Conservation (phyloP, 2,888 invertebrate species). For the Brachylomia viminalis region DNA sequence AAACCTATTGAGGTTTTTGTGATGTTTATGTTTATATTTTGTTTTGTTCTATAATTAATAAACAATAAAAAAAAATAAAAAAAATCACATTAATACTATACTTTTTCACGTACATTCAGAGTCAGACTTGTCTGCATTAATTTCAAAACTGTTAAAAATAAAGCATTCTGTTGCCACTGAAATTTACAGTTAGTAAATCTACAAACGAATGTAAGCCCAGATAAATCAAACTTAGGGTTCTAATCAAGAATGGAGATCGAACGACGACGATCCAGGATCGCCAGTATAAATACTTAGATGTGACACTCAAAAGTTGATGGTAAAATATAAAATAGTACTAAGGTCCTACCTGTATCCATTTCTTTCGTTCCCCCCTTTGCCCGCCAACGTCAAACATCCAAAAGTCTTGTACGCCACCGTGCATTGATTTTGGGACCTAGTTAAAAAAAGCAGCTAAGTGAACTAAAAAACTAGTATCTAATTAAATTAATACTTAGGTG, state of each 20-base stretch:
- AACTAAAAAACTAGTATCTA: neutral
- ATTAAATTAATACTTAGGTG: slow-evolving; percentile 1
- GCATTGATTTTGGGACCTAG: slow-evolving; percentile 92
- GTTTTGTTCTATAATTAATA: too few relatives aligned
- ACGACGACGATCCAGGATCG: neutral
- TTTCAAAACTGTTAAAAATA: neutral
- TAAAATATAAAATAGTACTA: neutral
- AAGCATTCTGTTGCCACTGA: neutral
- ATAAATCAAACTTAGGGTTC: too few relatives aligned
- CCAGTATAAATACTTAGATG: neutral
- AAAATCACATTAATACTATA: neutral
- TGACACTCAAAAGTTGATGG: neutral
- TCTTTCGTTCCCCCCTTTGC: slow-evolving; percentile 94
- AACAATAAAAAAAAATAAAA: too few relatives aligned
- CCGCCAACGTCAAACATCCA: slow-evolving; percentile 97
- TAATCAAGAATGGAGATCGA: neutral
- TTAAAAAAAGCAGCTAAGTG: neutral
- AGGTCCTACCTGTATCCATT: slow-evolving; percentile 93
- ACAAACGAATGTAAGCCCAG: neutral
- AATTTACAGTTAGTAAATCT: neutral
- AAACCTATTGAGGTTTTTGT: too few relatives aligned
- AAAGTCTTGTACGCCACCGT: slow-evolving; percentile 93
- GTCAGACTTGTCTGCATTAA: neutral
- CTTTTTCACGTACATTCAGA: too few relatives aligned
- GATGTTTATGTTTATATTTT: too few relatives aligned